A percentile compares a stretch with the other conserved stretches of the same genome.
phyloP scores from a whole-genome alignment of 2,888 invertebrate species.

The Callyntrura sp. region DNA sequence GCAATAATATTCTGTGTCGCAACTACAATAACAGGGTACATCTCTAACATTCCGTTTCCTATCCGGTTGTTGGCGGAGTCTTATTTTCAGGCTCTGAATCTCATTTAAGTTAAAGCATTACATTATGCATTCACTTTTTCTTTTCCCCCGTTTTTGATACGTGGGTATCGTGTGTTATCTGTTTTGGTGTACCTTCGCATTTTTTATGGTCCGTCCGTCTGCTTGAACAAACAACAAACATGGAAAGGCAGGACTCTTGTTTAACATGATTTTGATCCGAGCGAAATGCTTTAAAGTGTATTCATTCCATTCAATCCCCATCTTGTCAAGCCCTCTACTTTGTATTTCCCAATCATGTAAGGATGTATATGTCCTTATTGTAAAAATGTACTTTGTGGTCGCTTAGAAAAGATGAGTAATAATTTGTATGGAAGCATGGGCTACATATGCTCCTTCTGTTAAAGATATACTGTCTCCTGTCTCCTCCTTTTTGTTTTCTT shows the following conservation, averaged over 20 bases:
- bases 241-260: not conserved
- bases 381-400: not conserved
- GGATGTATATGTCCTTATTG: no score
- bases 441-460: no score
- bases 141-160: no score
- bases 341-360: no score
- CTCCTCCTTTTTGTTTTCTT: no score
- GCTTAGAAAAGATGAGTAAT: no score
- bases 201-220: not conserved
- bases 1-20: not conserved
- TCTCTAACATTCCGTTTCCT: not conserved
- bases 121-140: constrained; percentile 63
- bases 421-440: no score
- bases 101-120: constrained; percentile 8
- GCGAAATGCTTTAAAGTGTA: not conserved
- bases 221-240: constrained; percentile 55
- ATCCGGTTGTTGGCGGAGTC: not conserved
- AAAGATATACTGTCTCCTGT: no score
- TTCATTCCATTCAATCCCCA: not conserved
- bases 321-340: not conserved
- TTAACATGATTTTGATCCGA: constrained; percentile 3
- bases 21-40: not conserved
- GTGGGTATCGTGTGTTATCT: not conserved
- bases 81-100: constrained; percentile 10
- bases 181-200: constrained; percentile 17